Evolutionary conservation across 2,888 invertebrate genomes (phyloP).

Genomic region (Drosophila macrospina): DNA sequence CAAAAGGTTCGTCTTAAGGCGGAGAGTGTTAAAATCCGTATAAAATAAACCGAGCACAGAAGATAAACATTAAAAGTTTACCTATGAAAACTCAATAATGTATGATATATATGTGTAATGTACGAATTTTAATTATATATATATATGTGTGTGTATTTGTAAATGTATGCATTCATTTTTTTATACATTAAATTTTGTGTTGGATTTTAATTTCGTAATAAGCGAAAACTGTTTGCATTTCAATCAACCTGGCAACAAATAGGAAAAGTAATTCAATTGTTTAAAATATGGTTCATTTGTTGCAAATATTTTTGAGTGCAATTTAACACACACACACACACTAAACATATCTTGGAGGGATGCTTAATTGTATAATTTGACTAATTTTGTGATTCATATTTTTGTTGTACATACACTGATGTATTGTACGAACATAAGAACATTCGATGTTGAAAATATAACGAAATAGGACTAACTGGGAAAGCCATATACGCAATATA

Average conservation of each 20-base stretch:
- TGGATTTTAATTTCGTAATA: conserved; percentile 19
- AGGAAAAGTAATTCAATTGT: neutral
- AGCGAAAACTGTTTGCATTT: conserved; percentile 1
- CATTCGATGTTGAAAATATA: conserved; percentile 22
- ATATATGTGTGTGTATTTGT: conserved; percentile 40
- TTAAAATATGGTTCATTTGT: neutral
- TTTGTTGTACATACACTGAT: conserved; percentile 20
- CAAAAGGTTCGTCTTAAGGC: neutral
- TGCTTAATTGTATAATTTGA: conserved; percentile 16
- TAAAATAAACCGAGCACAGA: conserved; percentile 27
- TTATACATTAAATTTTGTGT: conserved; percentile 57
- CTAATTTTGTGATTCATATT: conserved; percentile 28
- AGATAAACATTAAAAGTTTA: conserved; percentile 33
- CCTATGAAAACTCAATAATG: conserved; percentile 65
- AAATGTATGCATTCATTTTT: conserved; percentile 54
- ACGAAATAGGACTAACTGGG: conserved; percentile 58
- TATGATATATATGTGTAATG: conserved; percentile 64
- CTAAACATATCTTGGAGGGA: conserved; percentile 55
- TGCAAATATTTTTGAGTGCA: conserved; percentile 40
- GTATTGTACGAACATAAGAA: conserved; percentile 15
- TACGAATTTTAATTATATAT: conserved; percentile 55
- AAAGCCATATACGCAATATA: conserved; percentile 67
- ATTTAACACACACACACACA: conserved; percentile 31
- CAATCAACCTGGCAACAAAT: neutral
- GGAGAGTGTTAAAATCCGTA: conserved; percentile 21